Conservation (phyloP, 2,113 vertebrate species). For the Sprattus sprattus region DNA sequence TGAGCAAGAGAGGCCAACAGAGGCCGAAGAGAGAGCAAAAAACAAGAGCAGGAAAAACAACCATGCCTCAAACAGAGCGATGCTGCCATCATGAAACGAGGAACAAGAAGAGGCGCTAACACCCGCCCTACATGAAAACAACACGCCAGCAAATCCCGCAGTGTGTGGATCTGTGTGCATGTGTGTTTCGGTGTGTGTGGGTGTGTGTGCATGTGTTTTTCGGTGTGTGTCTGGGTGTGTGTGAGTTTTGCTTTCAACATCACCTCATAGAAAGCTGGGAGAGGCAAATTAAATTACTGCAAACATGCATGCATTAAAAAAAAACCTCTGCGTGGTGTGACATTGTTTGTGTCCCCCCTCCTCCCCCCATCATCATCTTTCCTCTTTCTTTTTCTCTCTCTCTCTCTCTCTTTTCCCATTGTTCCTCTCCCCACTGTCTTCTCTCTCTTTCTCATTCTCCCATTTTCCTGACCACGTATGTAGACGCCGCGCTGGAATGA, state of each 20-base stretch:
- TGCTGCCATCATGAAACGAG: not conserved
- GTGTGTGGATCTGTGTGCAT: not conserved
- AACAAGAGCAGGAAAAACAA: not conserved
- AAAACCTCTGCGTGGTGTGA: not conserved
- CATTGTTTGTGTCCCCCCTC: not conserved
- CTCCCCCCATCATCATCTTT: not conserved
- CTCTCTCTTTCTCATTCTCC: not conserved
- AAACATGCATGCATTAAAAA: not conserved
- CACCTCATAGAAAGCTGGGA: slow-evolving; percentile 5
- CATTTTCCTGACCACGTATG: slow-evolving; percentile 3
- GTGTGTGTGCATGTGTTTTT: not conserved
- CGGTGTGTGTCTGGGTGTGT: not conserved
- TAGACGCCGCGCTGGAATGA: not conserved
- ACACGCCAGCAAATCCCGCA: not conserved
- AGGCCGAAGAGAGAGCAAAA: not conserved
- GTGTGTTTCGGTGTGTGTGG: not conserved
- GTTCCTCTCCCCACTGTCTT: not conserved
- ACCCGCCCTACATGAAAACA: not conserved
- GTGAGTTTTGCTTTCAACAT: not conserved
- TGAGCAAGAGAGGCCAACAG: not conserved
- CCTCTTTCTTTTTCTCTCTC: not conserved
- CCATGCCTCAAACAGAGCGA: not conserved
- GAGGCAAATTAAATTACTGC: slow-evolving; percentile 27
- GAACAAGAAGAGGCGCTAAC: not conserved
- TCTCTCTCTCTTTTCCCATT: not conserved